A percentile compares a stretch with the other conserved stretches of the same genome.
phyloP scores from a whole-genome alignment of 2,113 vertebrate species.

The Microtus richardsoni region DNA sequence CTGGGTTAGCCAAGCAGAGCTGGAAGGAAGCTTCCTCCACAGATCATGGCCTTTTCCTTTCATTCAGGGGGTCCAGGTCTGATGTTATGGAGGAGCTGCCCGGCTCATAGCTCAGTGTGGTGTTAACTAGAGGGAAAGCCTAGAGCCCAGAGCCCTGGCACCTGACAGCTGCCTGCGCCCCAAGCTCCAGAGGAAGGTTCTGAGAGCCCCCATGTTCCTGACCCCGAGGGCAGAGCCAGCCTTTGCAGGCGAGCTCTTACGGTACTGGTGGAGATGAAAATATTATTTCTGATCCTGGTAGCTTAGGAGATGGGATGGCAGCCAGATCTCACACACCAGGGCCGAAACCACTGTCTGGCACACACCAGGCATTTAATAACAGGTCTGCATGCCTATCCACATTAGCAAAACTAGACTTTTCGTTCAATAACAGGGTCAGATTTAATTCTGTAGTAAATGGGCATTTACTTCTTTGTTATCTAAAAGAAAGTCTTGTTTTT shows the following conservation, averaged over 20 bases:
- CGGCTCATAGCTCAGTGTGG: neutral
- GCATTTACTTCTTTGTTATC: conserved; percentile 10
- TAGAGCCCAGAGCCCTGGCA: rapidly evolving
- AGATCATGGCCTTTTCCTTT: rapidly evolving
- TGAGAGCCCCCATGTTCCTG: neutral
- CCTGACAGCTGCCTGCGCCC: neutral
- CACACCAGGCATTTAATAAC: neutral
- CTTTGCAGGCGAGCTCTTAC: neutral
- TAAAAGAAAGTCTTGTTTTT: neutral
- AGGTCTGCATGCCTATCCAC: neutral
- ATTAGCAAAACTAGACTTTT: neutral
- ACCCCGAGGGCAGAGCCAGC: neutral
- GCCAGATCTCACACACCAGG: neutral
- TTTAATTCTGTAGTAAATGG: conserved; percentile 11
- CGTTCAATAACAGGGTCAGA: conserved; percentile 15
- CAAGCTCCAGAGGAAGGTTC: neutral
- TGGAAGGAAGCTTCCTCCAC: no score
- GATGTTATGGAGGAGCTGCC: no score
- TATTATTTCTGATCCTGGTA: neutral
- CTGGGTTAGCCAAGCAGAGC: neutral
- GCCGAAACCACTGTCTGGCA: conserved; percentile 30
- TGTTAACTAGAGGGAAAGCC: neutral
- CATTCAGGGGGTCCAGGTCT: rapidly evolving
- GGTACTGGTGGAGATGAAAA: neutral
- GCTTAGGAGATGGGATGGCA: neutral